Percentiles rank a stretch among this genome's conserved stretches.
phyloP scores from a whole-genome alignment of 2,888 invertebrate species.

The Cryptocheilus praepositus region DNA sequence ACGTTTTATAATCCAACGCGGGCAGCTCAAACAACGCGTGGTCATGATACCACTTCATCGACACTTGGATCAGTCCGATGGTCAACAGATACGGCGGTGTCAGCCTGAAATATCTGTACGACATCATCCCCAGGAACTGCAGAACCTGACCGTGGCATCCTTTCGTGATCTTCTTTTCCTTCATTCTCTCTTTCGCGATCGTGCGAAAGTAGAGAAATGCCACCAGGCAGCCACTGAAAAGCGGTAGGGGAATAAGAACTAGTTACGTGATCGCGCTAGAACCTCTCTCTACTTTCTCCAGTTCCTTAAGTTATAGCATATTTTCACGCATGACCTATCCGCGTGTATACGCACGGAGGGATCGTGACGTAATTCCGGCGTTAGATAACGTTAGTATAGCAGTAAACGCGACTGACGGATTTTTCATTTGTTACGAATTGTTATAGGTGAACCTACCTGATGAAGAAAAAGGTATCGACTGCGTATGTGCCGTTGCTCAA shows the following conservation, averaged over 20 bases:
- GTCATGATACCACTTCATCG: slow-evolving; percentile 83
- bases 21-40: slow-evolving; percentile 85
- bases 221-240: slow-evolving; percentile 82
- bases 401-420: no score
- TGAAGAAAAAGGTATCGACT: slow-evolving; percentile 80
- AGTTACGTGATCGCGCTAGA: no score
- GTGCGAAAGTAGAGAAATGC: slow-evolving; percentile 84
- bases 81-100: slow-evolving; percentile 90
- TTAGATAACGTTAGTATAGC: no score
- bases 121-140: slow-evolving; percentile 76
- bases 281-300: no score
- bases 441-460: slow-evolving; percentile 75
- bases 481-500: slow-evolving; percentile 78
- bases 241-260: not conserved
- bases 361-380: no score
- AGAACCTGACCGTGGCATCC: slow-evolving; percentile 74
- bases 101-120: slow-evolving; percentile 77
- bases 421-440: no score
- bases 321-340: no score
- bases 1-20: slow-evolving; percentile 83
- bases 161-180: slow-evolving; percentile 70
- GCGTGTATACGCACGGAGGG: no score
- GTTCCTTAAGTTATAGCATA: no score
- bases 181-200: slow-evolving; percentile 77
- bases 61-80: slow-evolving; percentile 84